These are phyloP conservation scores for Bombus polaris DNA, from an alignment of 1,140 invertebrate species.

Conservation along the genomic window DNA sequence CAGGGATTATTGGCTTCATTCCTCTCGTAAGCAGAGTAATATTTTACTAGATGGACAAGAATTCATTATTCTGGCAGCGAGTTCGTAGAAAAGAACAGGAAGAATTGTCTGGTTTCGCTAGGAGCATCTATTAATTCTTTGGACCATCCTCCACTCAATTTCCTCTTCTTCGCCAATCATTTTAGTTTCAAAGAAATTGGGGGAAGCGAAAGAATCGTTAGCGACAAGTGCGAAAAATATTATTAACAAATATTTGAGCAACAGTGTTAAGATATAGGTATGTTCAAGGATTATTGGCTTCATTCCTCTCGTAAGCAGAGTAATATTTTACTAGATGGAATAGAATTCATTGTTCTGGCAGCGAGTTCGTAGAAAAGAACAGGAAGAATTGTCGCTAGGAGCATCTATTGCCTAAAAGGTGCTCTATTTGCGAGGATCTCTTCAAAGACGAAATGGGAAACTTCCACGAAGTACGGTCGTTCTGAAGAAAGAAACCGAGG, in stretches of 20 bases:
- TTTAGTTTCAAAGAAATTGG: not conserved
- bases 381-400: not conserved
- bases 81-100: too few species aligned
- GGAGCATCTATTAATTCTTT: not conserved
- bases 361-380: too few species aligned
- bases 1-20: too few species aligned
- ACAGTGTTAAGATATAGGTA: not conserved
- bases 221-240: too few species aligned
- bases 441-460: not conserved
- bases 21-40: too few species aligned
- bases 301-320: not conserved
- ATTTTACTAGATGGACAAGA: too few species aligned
- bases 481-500: not conserved
- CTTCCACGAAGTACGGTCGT: not conserved
- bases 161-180: not conserved
- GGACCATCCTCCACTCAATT: not conserved
- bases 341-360: accelerated
- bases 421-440: not conserved
- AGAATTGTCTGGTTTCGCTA: too few species aligned
- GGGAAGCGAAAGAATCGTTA: too few species aligned
- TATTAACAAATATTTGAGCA: accelerated
- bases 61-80: too few species aligned
- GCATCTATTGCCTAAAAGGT: not conserved
- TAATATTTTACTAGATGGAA: not conserved
- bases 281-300: not conserved